phyloP scores from a whole-genome alignment of 1,140 invertebrate genomes.

The Ptiloglossa arizonensis region DNA sequence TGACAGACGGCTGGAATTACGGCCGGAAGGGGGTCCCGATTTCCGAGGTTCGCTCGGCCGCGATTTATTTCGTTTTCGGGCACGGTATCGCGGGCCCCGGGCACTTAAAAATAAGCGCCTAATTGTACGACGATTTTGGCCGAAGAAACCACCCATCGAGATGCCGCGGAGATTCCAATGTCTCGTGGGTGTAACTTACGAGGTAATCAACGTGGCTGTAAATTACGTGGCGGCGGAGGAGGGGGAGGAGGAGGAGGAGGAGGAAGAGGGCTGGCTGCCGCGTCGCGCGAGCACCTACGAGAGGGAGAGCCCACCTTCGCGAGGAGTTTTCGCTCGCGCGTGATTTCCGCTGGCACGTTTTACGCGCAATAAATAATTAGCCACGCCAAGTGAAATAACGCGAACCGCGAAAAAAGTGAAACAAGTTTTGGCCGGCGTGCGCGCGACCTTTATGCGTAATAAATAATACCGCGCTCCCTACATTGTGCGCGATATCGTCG shows the following conservation, averaged over 20 bases:
- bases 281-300: conserved; percentile 69
- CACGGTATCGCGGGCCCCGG: not conserved
- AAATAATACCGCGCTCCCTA: not conserved
- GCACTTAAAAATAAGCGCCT: conserved; percentile 13
- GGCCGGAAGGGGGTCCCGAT: not conserved
- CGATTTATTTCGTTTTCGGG: not conserved
- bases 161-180: conserved; percentile 29
- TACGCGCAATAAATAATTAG: conserved; percentile 33
- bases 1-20: conserved; percentile 1
- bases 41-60: not conserved
- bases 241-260: no score
- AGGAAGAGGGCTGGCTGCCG: no score
- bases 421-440: not conserved
- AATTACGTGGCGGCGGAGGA: conserved; percentile 36
- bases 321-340: not conserved
- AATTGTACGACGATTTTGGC: conserved; percentile 56
- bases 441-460: not conserved
- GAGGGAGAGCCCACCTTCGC: no score
- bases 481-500: not conserved
- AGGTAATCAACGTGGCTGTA: conserved; percentile 59
- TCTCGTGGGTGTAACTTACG: conserved; percentile 65
- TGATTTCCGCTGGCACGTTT: conserved; percentile 14
- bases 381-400: not conserved
- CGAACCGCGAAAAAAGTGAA: not conserved
- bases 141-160: conserved; percentile 38